Base-by-base conservation (phyloP, 64 coral and sea anemone genomes). In the Acropora tenuis region DNA sequence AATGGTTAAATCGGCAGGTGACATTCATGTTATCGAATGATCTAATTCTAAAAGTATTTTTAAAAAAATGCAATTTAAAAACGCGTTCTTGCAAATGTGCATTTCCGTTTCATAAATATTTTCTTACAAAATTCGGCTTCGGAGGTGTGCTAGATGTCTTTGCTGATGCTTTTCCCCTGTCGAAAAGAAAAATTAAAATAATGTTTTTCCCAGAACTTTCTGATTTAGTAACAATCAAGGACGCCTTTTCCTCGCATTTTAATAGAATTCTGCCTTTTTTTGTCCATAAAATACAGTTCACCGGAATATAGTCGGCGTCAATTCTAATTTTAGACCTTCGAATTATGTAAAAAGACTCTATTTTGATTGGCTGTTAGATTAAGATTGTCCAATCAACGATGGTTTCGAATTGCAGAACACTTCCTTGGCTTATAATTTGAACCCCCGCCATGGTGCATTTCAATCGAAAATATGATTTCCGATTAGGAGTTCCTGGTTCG, bases 391-490 rank as follows among this genome's bases (percentile, higher is more conserved):
- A 85, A 85, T 85, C 65, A 49, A 48, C 4, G 43, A 2, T 42
- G 61, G 47, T 65, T 72, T 85, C 48, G 82, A 71, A 66, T 69
- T 49, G 69, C 63, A 45, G 65, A 71, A 71, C 63, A 71, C 63
- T 45, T 69, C 44, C 41, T 47, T 42, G 41, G 65, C 30, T 30
- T 60, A 41, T 41, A 67, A 69, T 46, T 71, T 47, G 52, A 55
- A 10, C 52, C 52, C 10, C 52, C 65, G 72, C 49, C 43, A 71
- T 85, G 63, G 72, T 85, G 82, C 82, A 65, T 46, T 61, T 18
- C 82, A 85, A 85, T 71, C 65, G 65, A 85, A 85, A 83, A 85
- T 65, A 85, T 85, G 44, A 85, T 65, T 85, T 85, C 82, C 82
- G 82, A 85, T 63, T 1, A 42, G 82, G 72, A 45, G 82, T 71